Base-by-base conservation (phyloP, 2,888 invertebrate species). In the Candidula unifasciata region DNA sequence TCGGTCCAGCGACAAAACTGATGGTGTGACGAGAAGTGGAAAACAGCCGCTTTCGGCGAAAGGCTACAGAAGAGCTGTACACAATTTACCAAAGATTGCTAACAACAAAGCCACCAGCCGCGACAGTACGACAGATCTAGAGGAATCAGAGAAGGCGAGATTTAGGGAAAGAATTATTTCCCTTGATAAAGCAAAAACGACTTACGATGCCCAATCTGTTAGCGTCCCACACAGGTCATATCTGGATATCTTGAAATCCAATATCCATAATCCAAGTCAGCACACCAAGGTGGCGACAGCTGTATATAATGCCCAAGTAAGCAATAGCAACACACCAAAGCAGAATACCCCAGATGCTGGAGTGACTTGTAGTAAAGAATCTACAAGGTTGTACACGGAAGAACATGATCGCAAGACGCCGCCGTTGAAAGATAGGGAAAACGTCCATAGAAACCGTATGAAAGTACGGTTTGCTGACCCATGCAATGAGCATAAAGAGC, bases 401-500 rank as follows among this genome's bases (percentile, higher is more conserved):
- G 77, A 30, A 30, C 35, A 78, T 24, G 24, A 8, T 24, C 44
- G 13, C 8, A 54, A 76, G 10, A 21, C n/a, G 0, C 16, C 5
- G 37, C n/a, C 18, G 5, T 37, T 35, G 35, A 79, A 37, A 21
- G 68, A 52, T 3, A 80, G 44, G 33, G 64, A 77, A 13, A 33
- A 24, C n/a, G 10, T 6, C 10, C 33, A 57, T 2, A 79, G 30
- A 79, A 8, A n/a, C 3, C 66, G n/a, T 27, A 27, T 64, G 60
- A 79, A 68, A 44, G 79, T 79, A 0, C 30, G 79, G 52, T 79
- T 79, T 44, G 64, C 79, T 27, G 66, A 79, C 3, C 37, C 35
- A 3, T 30, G 6, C 33, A 21, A 33, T 3, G 54, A 10, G 0
- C 30, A n/a, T 35, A 69, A n/a, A 68, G 73, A 64, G 35, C 71